Evolutionary conservation across 2,113 vertebrate genomes (phyloP), one percentile per base, ranked within the genome.

Genomic region (Charina bottae): DNA sequence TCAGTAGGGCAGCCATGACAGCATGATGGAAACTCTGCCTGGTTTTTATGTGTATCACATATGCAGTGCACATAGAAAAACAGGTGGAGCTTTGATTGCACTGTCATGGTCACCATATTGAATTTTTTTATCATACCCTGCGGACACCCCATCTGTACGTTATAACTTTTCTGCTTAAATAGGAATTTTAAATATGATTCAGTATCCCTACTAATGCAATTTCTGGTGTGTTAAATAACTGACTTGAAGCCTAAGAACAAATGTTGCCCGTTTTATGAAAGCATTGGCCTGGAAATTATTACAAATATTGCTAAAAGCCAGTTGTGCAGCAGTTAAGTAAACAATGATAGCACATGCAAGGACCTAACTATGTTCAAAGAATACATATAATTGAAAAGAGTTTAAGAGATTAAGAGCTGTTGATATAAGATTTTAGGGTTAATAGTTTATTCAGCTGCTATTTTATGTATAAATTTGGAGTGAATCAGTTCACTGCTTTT

Each of bases 181-280:
- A 84, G 59, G 62, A 60, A 92, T 93, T 91, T 95, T 93, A 91
- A 93, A 21, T 78, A 87, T 53, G 60, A 72, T 11, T 7, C 91
- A 62, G 12, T 64, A 37, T 93, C 92, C 85, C 90, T 92, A 9
- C 84, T 92, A 92, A 54, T 42, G 46, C 49, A 93, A 23, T 90
- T 92, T 95, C 89, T 84, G 23, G 53, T 84, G 54, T 58, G 83
- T 84, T 89, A 84, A 56, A 53, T 90, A 88, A 92, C 85, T 87
- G 88, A 54, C 87, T 19, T 11, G 55, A 59, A 91, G 88, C 56
- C 23, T 93, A 90, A 85, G 90, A 92, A 55, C 83, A 46, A 49
- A 88, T 28, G 72, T 85, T 87, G 85, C 42, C 85, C 54, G 64
- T 90, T 7, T 15, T 33, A 1, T 92, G 84, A 90, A 94, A 93